Conservation (phyloP, 2,888 invertebrate genomes). For the Eledona agricola region DNA sequence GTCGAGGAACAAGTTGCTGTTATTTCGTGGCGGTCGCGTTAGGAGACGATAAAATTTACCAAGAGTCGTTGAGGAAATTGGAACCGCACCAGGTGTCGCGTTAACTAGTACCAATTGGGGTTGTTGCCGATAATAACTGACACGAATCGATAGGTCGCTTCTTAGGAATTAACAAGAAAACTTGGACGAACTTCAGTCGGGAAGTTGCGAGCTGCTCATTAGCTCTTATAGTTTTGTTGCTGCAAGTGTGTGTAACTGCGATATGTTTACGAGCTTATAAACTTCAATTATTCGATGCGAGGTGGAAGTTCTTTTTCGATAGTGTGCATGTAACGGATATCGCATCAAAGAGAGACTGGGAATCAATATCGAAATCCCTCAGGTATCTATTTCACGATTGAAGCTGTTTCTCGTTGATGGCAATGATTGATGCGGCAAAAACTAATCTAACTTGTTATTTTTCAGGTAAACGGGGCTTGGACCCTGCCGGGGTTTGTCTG, state of each 20-base stretch:
- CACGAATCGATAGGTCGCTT: no score
- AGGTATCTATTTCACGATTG: constrained; percentile 24
- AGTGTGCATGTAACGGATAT: constrained; percentile 10
- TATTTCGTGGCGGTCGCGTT: constrained; percentile 9
- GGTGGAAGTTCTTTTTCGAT: no score
- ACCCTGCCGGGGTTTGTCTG: constrained; percentile 89
- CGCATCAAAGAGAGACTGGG: constrained; percentile 17
- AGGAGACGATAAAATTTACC: no score
- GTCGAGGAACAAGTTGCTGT: constrained; percentile 23
- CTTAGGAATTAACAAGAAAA: no score
- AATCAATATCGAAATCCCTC: constrained; percentile 19
- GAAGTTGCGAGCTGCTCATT: no score
- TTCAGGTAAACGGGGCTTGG: constrained; percentile 89
- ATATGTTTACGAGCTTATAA: no score
- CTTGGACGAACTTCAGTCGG: no score
- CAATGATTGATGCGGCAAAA: background rate
- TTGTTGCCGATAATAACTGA: no score
- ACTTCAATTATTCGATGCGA: no score
- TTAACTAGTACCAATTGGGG: constrained; percentile 9
- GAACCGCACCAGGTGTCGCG: constrained; percentile 12
- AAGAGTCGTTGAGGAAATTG: constrained; percentile 17
- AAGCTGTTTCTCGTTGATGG: constrained; percentile 3
- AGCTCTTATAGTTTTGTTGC: no score
- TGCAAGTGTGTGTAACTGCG: no score
- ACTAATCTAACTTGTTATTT: constrained; percentile 43